Conservation (phyloP, 2,888 invertebrate species). For the Lampropteryx suffumata region DNA sequence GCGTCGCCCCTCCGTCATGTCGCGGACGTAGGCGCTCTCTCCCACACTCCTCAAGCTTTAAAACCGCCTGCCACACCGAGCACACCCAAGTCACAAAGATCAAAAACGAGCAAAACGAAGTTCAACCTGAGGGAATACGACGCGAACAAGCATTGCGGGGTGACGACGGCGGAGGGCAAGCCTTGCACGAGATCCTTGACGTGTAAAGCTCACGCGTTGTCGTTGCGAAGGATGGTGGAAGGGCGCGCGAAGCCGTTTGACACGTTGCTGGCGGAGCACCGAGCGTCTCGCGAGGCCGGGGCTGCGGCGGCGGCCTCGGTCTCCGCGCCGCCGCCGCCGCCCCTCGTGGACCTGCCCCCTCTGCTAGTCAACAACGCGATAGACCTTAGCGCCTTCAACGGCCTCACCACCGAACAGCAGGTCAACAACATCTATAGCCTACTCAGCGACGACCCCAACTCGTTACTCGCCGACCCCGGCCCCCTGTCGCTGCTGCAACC, state of each 20-base stretch:
- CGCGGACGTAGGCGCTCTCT: constrained; percentile 30
- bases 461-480: constrained; percentile 63
- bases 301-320: constrained; percentile 45
- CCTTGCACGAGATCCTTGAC: constrained; percentile 92
- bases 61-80: constrained; percentile 44
- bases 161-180: constrained; percentile 86
- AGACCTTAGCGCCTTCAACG: constrained; percentile 64
- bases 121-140: constrained; percentile 87
- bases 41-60: constrained; percentile 35
- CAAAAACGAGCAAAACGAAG: constrained; percentile 69
- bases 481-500: constrained; percentile 66
- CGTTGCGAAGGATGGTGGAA: constrained; percentile 86
- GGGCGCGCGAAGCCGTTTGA: constrained; percentile 90
- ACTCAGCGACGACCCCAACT: constrained; percentile 62
- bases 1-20: constrained; percentile 47
- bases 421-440: constrained; percentile 72
- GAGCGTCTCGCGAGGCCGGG: constrained; percentile 84
- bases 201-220: constrained; percentile 86
- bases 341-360: constrained; percentile 52
- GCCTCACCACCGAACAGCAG: constrained; percentile 67
- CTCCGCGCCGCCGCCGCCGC: constrained; percentile 36
- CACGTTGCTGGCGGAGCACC: constrained; percentile 87
- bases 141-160: constrained; percentile 93
- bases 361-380: constrained; percentile 65
- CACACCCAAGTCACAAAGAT: constrained; percentile 47